Conservation (phyloP, 2,797 vertebrate genomes). For the Sebastes glaucus region DNA sequence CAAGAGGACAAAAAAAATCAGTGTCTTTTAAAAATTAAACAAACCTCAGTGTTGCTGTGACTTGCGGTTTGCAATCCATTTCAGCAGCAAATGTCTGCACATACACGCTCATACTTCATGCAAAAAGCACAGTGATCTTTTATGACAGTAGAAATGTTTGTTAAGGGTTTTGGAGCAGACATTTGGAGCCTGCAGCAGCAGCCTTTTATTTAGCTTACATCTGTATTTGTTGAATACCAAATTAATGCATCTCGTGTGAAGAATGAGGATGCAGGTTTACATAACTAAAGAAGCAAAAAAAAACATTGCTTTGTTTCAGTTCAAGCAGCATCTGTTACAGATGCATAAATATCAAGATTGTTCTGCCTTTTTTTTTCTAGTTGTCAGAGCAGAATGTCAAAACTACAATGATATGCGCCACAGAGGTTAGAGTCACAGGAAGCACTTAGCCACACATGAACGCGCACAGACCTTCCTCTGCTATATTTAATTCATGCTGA, state of each 20-base stretch:
- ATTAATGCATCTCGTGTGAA: neutral
- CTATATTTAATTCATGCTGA: conserved; percentile 52
- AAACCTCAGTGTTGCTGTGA: neutral
- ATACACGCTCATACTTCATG: conserved; percentile 1
- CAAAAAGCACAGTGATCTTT: neutral
- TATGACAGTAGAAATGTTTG: conserved; percentile 8
- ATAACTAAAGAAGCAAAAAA: conserved; percentile 24
- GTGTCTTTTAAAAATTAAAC: neutral
- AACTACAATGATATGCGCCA: conserved; percentile 31
- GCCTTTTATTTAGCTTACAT: conserved; percentile 11
- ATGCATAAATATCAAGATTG: conserved; percentile 25
- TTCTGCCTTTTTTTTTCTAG: conserved; percentile 9
- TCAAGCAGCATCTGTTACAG: conserved; percentile 18
- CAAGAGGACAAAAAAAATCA: neutral
- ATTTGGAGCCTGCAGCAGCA: neutral
- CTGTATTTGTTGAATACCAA: conserved; percentile 8
- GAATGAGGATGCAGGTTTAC: conserved; percentile 18
- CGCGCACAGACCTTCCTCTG: neutral
- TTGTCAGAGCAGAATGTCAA: conserved; percentile 36
- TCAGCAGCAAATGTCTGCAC: conserved; percentile 4
- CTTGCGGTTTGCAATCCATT: neutral
- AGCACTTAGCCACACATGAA: conserved; percentile 27
- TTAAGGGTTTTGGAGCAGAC: neutral
- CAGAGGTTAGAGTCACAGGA: conserved; percentile 31
- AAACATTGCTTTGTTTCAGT: conserved; percentile 18